Conservation (phyloP, 2,888 invertebrate genomes). For the Xiphydria camelus region DNA sequence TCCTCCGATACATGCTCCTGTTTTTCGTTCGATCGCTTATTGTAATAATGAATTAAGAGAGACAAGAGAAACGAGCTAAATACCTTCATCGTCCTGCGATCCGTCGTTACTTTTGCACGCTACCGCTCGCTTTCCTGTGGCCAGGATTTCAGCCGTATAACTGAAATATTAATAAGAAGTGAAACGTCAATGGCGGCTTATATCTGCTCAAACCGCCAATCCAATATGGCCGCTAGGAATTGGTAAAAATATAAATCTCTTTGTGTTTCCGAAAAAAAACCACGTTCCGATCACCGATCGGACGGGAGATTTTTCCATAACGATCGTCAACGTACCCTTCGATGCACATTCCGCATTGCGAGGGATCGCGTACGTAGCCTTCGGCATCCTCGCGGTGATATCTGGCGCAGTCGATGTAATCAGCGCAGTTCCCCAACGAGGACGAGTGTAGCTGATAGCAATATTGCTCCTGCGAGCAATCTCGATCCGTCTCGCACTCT, state of each 20-base stretch:
- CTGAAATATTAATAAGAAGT: conserved; percentile 14
- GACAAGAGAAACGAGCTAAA: too few relatives aligned
- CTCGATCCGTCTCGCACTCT: conserved; percentile 25
- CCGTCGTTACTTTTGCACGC: conserved; percentile 19
- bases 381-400: conserved; percentile 29
- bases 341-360: conserved; percentile 34
- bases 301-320: neutral
- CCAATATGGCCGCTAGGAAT: too few relatives aligned
- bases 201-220: neutral
- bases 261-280: too few relatives aligned
- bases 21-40: too few relatives aligned
- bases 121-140: conserved; percentile 20
- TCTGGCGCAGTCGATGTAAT: conserved; percentile 27
- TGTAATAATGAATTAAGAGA: too few relatives aligned
- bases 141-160: conserved; percentile 23
- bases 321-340: conserved; percentile 24
- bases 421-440: conserved; percentile 27
- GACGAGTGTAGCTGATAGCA: conserved; percentile 30
- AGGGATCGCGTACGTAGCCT: conserved; percentile 22
- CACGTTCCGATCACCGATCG: neutral
- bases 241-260: too few relatives aligned
- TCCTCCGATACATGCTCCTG: too few relatives aligned
- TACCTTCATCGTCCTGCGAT: neutral
- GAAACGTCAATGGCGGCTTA: neutral
- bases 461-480: conserved; percentile 30